These are phyloP conservation scores for Ia io DNA, from an alignment of 2,113 vertebrate genomes.

Conservation along the genomic window DNA sequence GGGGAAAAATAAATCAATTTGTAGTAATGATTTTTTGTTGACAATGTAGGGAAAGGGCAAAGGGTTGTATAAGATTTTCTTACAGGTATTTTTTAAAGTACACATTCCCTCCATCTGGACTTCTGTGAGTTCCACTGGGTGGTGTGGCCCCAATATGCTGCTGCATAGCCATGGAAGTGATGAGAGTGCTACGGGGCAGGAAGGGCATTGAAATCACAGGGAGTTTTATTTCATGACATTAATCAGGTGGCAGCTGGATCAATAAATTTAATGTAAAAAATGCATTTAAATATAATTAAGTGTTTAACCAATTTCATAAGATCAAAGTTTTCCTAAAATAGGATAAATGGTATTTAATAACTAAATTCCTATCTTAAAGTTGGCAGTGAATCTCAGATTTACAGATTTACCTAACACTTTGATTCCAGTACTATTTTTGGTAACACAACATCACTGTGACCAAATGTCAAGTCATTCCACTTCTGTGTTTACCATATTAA, in stretches of 20 bases:
- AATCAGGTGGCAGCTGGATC: not conserved
- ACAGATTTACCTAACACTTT: not conserved
- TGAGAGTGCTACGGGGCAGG: not conserved
- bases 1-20: not conserved
- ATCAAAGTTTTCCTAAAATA: not conserved
- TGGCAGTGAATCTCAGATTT: not conserved
- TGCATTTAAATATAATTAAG: not conserved
- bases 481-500: not conserved
- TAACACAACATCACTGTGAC: not conserved
- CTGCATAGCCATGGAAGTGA: not conserved
- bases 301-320: not conserved
- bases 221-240: not conserved
- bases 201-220: too few species aligned
- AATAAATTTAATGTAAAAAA: not conserved
- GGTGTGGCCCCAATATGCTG: accelerated
- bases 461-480: not conserved
- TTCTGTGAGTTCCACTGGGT: not conserved
- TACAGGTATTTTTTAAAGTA: not conserved
- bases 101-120: accelerated
- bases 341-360: not conserved
- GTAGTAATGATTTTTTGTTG: not conserved
- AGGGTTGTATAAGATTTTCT: not conserved
- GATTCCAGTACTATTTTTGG: not conserved
- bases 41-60: too few species aligned
- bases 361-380: not conserved